phyloP scores from a whole-genome alignment of 30 jellyfish, hydroid and myxozoan species.

The Aurelia sp. region DNA sequence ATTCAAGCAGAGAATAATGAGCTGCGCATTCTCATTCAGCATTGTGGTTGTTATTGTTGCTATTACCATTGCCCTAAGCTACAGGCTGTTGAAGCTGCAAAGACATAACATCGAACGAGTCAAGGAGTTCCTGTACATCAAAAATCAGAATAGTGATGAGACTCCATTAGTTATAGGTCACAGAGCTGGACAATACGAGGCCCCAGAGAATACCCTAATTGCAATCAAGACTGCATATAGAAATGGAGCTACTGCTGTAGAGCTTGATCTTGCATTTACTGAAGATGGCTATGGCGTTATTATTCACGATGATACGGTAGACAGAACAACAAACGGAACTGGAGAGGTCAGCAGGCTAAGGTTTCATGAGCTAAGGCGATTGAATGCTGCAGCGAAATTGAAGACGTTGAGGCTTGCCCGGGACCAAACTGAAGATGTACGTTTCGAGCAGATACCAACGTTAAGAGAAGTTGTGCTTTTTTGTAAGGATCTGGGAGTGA shows the following conservation, averaged over 20 bases:
- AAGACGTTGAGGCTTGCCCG: conserved; percentile 21
- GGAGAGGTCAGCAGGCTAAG: conserved; percentile 49
- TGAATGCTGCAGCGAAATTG: conserved; percentile 77
- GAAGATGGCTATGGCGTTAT: conserved; percentile 76
- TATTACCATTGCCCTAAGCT: conserved; percentile 35
- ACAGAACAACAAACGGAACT: conserved; percentile 84
- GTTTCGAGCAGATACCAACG: conserved; percentile 81
- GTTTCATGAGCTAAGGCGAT: conserved; percentile 63
- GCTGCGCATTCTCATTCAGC: conserved; percentile 9
- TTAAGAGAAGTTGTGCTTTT: conserved; percentile 79
- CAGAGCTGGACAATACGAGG: conserved; percentile 94
- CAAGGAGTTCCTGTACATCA: conserved; percentile 15
- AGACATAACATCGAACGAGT: conserved; percentile 36
- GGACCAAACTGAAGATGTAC: conserved; percentile 10
- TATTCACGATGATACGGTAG: conserved; percentile 89
- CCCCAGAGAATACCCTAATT: conserved; percentile 88
- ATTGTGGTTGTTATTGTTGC: conserved; percentile 7
- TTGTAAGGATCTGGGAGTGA: conserved; percentile 72
- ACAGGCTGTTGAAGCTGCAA: conserved; percentile 61
- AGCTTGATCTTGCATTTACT: conserved; percentile 84
- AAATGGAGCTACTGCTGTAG: conserved; percentile 95
- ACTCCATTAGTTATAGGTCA: conserved; percentile 86
- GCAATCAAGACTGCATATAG: conserved; percentile 81
- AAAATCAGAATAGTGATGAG: conserved; percentile 10
- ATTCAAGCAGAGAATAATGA: too few species aligned